Percentiles rank a stretch among this genome's conserved stretches.
phyloP scores from a whole-genome alignment of 2,888 invertebrate species.

The Onchidella celtica region DNA sequence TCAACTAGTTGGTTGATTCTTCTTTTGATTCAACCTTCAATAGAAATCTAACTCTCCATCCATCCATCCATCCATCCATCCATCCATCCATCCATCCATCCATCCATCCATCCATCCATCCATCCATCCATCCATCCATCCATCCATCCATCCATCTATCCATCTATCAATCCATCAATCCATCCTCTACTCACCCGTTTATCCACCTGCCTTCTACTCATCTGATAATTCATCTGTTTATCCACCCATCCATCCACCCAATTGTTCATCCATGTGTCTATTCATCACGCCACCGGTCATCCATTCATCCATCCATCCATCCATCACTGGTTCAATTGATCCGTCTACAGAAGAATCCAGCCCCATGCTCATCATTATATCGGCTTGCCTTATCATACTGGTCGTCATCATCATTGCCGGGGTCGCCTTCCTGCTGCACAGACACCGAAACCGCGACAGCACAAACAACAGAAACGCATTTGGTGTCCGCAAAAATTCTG shows the following conservation, averaged over 20 bases:
- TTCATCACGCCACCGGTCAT: slow-evolving; percentile 5
- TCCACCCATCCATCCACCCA: too few relatives aligned
- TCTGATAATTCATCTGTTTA: too few relatives aligned
- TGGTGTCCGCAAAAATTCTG: slow-evolving; percentile 6
- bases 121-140: not conserved
- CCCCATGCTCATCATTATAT: not conserved
- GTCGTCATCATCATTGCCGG: not conserved
- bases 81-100: not conserved
- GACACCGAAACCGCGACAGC: not conserved
- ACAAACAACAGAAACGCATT: not conserved
- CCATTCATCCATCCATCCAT: slow-evolving; percentile 14
- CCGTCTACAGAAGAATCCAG: not conserved
- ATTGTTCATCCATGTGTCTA: not conserved
- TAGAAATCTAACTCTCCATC: too few relatives aligned
- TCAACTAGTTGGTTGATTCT: too few relatives aligned
- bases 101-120: not conserved
- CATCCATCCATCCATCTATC: not conserved
- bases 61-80: too few relatives aligned
- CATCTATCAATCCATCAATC: too few relatives aligned
- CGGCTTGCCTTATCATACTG: not conserved
- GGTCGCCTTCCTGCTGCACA: not conserved
- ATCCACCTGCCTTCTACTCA: too few relatives aligned
- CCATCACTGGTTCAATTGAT: not conserved
- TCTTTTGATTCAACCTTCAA: too few relatives aligned
- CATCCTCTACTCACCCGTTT: too few relatives aligned